Evolutionary conservation across 2,888 invertebrate species (phyloP).

Genomic region (Diarsia mendica): DNA sequence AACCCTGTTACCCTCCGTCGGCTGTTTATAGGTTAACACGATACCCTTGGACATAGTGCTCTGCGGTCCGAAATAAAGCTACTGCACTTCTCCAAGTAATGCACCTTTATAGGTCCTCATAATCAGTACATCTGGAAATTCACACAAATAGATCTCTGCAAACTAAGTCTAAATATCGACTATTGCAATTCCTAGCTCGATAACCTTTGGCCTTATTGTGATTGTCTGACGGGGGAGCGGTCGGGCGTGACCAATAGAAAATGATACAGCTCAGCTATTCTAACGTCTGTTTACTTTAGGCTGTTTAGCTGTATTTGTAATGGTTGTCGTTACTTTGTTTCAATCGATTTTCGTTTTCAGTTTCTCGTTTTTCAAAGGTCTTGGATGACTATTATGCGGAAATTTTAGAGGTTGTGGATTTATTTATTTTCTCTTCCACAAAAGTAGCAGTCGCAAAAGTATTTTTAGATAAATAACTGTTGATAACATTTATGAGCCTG

Average conservation of each 20-base stretch:
- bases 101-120: not conserved
- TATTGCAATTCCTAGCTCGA: slow-evolving; percentile 57
- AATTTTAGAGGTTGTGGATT: no score
- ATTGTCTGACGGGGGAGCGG: slow-evolving; percentile 34
- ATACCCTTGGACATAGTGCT: not conserved
- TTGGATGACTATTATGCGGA: no score
- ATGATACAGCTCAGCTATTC: slow-evolving; percentile 27
- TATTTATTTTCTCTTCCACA: not conserved
- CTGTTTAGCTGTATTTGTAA: not conserved
- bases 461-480: not conserved
- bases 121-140: slow-evolving; percentile 34
- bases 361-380: not conserved
- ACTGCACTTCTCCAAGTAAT: not conserved
- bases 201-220: slow-evolving; percentile 59
- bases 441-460: not conserved
- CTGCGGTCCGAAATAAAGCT: not conserved
- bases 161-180: slow-evolving; percentile 28
- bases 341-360: not conserved
- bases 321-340: not conserved
- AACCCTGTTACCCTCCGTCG: not conserved
- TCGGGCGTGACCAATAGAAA: slow-evolving; percentile 53
- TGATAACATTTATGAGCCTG: no score
- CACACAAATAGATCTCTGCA: not conserved
- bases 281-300: slow-evolving; percentile 18
- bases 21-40: not conserved